Base-by-base conservation (phyloP, 2,797 vertebrate species). In the Sebastiscus tertius region DNA sequence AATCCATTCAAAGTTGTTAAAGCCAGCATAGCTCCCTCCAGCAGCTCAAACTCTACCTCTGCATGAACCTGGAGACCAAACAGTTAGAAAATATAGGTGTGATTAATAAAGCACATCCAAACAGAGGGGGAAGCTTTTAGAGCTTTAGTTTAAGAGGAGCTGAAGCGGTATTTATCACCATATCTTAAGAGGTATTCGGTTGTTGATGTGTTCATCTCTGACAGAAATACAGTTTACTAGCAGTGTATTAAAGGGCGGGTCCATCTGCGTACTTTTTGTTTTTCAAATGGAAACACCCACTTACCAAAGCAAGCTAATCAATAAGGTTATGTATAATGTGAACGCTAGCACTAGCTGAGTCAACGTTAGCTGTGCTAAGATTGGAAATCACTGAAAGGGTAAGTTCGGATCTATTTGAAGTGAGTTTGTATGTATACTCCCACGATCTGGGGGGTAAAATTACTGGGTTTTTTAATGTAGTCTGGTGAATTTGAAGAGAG, bases 21-120 rank as follows among this genome's bases (percentile, higher is more conserved):
- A 55, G 97, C 97, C 67, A 99, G 93, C 62, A 92, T 69, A 13
- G 97, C 96, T 82, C 95, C 96, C 89, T 98, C 97, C 65, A 97
- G 92, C 31, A 97, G 89, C 87, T 96, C 83, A 0, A 96, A 98
- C 0, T 95, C 94, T 8, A 97, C 83, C 77, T 95, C 92, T 18
- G 97, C 92, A 49, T 97, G 95, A 1, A 96, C 92, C 97, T 98
- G 87, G 10, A 82, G 69, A 84, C 31, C 34, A 85, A 46, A 76
- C 5, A 29, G 52, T 65, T 39, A 74, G 18, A 75, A 42, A 72
- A 33, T 24, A 77, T 2, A 61, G 5, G 2, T 12, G 0, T 27
- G 2, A 26, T 68, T 18, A 73, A 13, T 29, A 46, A 11, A 22
- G 6, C 56, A 36, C 8, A 12, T 18, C 18, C 4, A 71, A 18